Conservation (phyloP, 1,140 invertebrate genomes). For the Reticulitermes speratus region DNA sequence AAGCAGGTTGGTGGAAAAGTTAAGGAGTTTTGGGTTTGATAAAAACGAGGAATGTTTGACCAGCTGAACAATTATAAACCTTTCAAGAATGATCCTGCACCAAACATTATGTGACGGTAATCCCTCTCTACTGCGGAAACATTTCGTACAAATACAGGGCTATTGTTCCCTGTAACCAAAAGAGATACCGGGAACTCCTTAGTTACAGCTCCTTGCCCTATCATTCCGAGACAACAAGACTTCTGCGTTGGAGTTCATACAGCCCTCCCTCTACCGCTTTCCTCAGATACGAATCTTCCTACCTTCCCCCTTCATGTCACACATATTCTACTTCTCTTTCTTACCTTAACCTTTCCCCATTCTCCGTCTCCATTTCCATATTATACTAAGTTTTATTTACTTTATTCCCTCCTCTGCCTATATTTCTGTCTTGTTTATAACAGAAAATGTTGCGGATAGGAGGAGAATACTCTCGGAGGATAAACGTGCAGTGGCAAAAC, state of each 20-base stretch:
- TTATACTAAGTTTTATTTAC: slow-evolving; percentile 5
- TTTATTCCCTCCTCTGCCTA: not conserved
- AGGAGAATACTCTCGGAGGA: not conserved
- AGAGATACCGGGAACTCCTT: too few relatives aligned
- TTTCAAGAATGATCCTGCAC: too few relatives aligned
- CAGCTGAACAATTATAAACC: too few relatives aligned
- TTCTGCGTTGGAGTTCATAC: not conserved
- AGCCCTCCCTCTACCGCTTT: not conserved
- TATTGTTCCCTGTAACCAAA: too few relatives aligned
- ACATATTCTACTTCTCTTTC: not conserved
- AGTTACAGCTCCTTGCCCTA: not conserved
- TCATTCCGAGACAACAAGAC: not conserved
- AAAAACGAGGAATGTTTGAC: too few relatives aligned
- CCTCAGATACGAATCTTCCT: not conserved
- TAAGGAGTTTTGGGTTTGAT: too few relatives aligned
- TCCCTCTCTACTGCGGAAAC: too few relatives aligned
- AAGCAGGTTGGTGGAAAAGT: too few relatives aligned
- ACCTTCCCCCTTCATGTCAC: not conserved
- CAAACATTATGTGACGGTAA: too few relatives aligned
- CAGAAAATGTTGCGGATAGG: not conserved
- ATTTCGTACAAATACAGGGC: too few relatives aligned
- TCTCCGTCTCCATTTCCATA: not conserved
- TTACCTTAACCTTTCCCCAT: not conserved
- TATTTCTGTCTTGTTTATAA: not conserved
- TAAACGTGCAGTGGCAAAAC: not conserved